Percentiles rank a stretch among this genome's conserved stretches.
Evolutionary conservation across 2,888 invertebrate species (phyloP).

Genomic region (Machimus atricapillus): DNA sequence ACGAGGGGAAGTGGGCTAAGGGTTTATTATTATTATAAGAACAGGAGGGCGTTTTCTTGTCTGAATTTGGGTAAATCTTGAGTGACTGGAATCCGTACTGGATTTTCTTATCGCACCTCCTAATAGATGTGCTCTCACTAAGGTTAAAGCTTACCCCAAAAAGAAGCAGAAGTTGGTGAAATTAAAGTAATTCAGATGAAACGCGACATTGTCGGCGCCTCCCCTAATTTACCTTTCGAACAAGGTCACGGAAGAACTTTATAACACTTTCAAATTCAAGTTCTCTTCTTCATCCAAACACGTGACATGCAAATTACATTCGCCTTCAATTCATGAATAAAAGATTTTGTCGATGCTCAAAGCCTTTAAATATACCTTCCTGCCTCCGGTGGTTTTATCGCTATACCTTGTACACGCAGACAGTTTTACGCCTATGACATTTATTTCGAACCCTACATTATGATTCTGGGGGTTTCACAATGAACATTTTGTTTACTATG

Average conservation of each 20-base stretch:
- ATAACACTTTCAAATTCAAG: not conserved
- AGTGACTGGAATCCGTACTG: not conserved
- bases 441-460: not conserved
- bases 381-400: not conserved
- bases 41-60: not conserved
- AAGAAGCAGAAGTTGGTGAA: not conserved
- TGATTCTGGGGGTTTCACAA: not conserved
- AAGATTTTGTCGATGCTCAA: not conserved
- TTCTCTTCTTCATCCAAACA: not conserved
- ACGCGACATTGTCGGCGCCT: not conserved
- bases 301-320: constrained; percentile 7
- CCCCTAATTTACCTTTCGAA: not conserved
- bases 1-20: not conserved
- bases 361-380: not conserved
- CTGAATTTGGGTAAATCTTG: not conserved
- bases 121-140: not conserved
- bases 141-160: not conserved
- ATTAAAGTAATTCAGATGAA: not conserved
- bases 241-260: not conserved
- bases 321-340: not conserved
- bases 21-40: not conserved
- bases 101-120: not conserved
- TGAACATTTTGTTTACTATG: not conserved
- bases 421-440: not conserved
- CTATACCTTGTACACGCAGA: not conserved